A percentile compares a stretch with the other conserved stretches of the same genome.
Conservation (phyloP, 2,113 vertebrate species). For the Silurus asotus region DNA sequence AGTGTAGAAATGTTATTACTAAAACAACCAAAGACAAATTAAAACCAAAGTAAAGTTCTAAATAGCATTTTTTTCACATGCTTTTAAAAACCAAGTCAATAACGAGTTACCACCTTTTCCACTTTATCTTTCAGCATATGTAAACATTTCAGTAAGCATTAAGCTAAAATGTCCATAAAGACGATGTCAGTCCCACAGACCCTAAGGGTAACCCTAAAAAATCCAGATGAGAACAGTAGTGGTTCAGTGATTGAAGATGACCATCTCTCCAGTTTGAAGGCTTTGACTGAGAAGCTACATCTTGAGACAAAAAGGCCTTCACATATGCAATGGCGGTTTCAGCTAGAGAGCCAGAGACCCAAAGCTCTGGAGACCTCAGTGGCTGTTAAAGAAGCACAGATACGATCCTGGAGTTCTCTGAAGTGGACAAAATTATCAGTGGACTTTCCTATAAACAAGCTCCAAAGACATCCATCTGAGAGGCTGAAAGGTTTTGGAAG, state of each 20-base stretch:
- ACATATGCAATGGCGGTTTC: constrained; percentile 89
- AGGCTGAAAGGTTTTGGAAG: constrained; percentile 79
- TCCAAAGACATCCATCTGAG: constrained; percentile 58
- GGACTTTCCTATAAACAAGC: constrained; percentile 51
- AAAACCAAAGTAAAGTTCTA: no score
- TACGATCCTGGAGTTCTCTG: constrained; percentile 48
- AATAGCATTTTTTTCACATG: not conserved
- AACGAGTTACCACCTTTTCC: not conserved
- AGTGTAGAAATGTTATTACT: not conserved
- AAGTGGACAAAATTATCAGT: constrained; percentile 49
- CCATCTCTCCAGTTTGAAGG: constrained; percentile 86
- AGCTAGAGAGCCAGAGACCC: constrained; percentile 76
- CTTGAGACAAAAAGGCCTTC: constrained; percentile 91
- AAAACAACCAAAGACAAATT: not conserved
- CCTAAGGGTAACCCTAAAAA: constrained; percentile 3
- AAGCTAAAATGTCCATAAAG: constrained; percentile 14
- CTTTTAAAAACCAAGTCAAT: not conserved
- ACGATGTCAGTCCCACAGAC: constrained; percentile 1
- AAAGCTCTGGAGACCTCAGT: constrained; percentile 54
- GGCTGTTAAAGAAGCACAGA: constrained; percentile 45
- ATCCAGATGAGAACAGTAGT: constrained; percentile 19
- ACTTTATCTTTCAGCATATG: constrained; percentile 15
- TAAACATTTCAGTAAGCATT: not conserved
- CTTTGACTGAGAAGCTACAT: constrained; percentile 87
- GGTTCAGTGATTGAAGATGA: constrained; percentile 68